phyloP scores from a whole-genome alignment of 2,797 vertebrate species.

The Phrynocephalus guinanensis region DNA sequence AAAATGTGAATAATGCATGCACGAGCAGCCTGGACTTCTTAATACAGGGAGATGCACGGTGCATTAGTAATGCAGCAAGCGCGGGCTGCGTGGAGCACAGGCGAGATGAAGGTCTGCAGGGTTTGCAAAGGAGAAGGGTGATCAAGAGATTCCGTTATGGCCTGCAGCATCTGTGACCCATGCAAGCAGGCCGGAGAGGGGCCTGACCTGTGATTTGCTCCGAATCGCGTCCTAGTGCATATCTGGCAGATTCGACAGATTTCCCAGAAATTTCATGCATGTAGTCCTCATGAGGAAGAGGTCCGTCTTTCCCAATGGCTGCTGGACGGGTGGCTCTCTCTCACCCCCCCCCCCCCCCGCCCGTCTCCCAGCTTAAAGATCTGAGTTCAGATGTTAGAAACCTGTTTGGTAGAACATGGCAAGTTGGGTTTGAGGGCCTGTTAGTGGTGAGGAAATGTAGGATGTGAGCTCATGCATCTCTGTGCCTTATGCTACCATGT shows the following conservation, averaged over 20 bases:
- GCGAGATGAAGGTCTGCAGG: neutral
- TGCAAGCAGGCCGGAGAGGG: neutral
- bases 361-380: too few species aligned
- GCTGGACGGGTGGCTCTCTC: too few species aligned
- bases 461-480: too few species aligned
- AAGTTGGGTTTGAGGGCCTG: too few species aligned
- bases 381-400: too few species aligned
- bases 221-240: neutral
- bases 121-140: too few species aligned
- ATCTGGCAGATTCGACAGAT: neutral
- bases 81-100: neutral
- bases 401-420: too few species aligned
- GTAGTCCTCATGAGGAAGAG: neutral
- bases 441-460: too few species aligned
- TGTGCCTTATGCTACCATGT: too few species aligned
- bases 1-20: slow-evolving; percentile 35
- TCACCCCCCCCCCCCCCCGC: too few species aligned
- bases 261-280: neutral
- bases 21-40: neutral
- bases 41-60: slow-evolving; percentile 1
- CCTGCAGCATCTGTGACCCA: neutral
- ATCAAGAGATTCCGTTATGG: neutral
- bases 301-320: too few species aligned
- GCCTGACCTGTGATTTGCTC: neutral
- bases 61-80: neutral